These are phyloP conservation scores for Monoplex corrugatus DNA, from an alignment of 2,888 invertebrate genomes.

Conservation along the genomic window DNA sequence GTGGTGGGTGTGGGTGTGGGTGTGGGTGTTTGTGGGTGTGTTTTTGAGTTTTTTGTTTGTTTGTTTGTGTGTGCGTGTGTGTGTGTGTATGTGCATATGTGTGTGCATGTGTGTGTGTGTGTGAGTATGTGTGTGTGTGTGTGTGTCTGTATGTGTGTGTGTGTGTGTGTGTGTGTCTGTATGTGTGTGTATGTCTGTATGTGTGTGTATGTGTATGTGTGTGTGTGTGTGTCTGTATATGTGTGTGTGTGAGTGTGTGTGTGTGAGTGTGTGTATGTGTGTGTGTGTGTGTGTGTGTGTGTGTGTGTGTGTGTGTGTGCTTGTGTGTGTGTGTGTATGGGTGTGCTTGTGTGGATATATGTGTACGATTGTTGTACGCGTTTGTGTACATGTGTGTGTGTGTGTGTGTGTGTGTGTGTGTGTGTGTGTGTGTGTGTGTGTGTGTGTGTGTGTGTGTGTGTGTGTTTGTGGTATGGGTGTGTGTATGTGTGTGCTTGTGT, in stretches of 20 bases:
- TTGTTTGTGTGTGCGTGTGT: too few species aligned
- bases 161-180: constrained; percentile 23
- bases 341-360: constrained; percentile 1
- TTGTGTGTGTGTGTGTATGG: constrained; percentile 8
- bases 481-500: too few species aligned
- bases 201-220: constrained; percentile 22
- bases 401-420: too few species aligned
- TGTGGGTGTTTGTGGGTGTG: too few species aligned
- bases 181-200: background rate
- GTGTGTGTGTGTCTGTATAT: constrained; percentile 17
- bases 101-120: background rate
- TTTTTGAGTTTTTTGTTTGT: too few species aligned
- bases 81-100: too few species aligned
- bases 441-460: too few species aligned
- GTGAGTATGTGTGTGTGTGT: constrained; percentile 30
- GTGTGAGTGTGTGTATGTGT: constrained; percentile 31
- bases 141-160: constrained; percentile 27
- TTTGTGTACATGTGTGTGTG: too few species aligned
- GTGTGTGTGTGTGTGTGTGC: constrained; percentile 22
- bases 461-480: too few species aligned
- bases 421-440: too few species aligned
- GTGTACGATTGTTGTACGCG: too few species aligned
- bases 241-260: constrained; percentile 39
- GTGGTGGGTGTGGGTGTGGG: too few species aligned
- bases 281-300: constrained; percentile 33